Base-by-base conservation (phyloP, 2,888 invertebrate genomes). In the Linnaemya vulpina region DNA sequence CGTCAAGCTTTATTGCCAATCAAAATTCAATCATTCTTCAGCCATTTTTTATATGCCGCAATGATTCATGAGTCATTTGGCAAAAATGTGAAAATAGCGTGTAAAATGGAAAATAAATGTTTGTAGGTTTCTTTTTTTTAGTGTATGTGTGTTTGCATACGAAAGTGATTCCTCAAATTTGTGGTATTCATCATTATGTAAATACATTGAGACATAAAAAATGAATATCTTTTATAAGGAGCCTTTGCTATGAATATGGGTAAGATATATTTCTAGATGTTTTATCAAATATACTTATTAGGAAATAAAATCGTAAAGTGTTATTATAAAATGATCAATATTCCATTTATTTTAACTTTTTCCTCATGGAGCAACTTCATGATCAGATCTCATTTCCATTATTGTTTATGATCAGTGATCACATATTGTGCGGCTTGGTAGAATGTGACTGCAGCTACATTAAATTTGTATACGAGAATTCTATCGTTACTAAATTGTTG, bases 1-100 rank as follows among this genome's bases (percentile, higher is more conserved):
- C 88, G 89, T 89, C 90, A 84, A 89, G 89, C 90, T 90, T 90
- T 91, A 90, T 90, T 91, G 90, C 91, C 90, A 91, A 91, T 91
- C 90, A 91, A 91, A 90, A 90, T 89, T 90, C 91, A 91, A 91
- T 90, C 89, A 89, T 88, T 70, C 17, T 71, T 43, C 40, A 77
- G 13, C 5, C 43, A 11, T 63, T 68, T 49, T 51, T 74, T 25
- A n/a, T 58, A 13, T 58, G 65, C 79, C 49, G 53, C 43, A 67
- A 76, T 35, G 67, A 80, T 40, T 63, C 46, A 71, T 71, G 25
- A 65, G 70, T 68, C 55, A 70, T 78, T 53, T 58, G 25, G 3
- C 15, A 17, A 51, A 60, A 67, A 49, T 55, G 10, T 30, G 25
- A 20, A 77, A 62, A 55, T 68, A 46, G 53, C 62, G 15, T 68